Evolutionary conservation across 2,113 vertebrate genomes (phyloP).

Genomic region (Syngnathus floridae): DNA sequence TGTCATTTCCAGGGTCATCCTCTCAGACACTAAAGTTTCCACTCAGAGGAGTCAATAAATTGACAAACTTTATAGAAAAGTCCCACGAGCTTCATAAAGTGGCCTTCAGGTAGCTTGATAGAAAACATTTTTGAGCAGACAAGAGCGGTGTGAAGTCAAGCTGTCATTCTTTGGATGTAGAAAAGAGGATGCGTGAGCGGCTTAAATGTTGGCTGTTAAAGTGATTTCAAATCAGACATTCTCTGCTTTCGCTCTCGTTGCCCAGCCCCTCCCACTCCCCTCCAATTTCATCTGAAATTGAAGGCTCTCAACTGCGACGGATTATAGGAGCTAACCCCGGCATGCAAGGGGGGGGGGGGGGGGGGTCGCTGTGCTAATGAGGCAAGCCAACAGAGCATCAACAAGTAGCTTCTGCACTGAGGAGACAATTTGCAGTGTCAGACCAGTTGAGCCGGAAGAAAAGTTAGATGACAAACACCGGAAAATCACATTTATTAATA

Average conservation of each 20-base stretch:
- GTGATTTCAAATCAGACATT: conserved; percentile 41
- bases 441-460: background rate
- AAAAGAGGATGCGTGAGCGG: conserved; percentile 47
- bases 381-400: conserved; percentile 38
- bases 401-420: conserved; percentile 29
- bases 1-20: too few relatives aligned
- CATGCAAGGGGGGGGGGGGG: conserved; percentile 29
- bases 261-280: conserved; percentile 29
- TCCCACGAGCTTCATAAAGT: background rate
- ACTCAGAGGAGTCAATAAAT: too few relatives aligned
- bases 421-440: background rate
- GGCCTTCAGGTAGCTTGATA: conserved; percentile 20
- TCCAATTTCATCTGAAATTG: conserved; percentile 62
- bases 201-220: conserved; percentile 37
- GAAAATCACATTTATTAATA: conserved; percentile 45
- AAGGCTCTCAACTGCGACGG: conserved; percentile 49
- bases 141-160: conserved; percentile 18
- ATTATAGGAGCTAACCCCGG: conserved; percentile 48
- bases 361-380: conserved; percentile 42
- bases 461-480: conserved; percentile 40
- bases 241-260: conserved; percentile 34
- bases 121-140: conserved; percentile 12
- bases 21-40: too few relatives aligned
- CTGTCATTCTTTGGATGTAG: conserved; percentile 27
- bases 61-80: too few relatives aligned